Base-by-base conservation (phyloP, 2,797 vertebrate genomes). In the Takifugu ocellatus region DNA sequence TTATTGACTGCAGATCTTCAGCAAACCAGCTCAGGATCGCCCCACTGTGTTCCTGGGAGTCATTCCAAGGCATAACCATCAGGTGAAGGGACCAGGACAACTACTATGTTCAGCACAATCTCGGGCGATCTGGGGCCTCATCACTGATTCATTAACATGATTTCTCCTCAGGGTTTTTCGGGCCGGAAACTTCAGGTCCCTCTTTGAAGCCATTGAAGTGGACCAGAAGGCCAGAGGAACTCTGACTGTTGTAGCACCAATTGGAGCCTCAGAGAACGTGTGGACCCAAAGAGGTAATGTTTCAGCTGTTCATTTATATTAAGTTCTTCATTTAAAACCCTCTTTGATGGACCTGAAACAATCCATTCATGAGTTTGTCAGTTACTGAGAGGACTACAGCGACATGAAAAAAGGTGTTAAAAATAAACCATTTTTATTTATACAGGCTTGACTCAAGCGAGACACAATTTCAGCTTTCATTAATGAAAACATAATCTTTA, bases 1-100 rank as follows among this genome's bases (percentile, higher is more conserved):
- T 16, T 99, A 99, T 72, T 89, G 99, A 69, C 94, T 99, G 31
- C 97, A 99, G 81, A 98, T 98, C 89, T 99, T 99, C 88, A 98
- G 95, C 63, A 99, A 98, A 63, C 96, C 97, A 0, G 81, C 98
- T 50, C 97, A 99, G 82, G 97, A 99, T 86, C 92, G 97, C 10
- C 97, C 97, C 60, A 99, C 97, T 0, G 90, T 99, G 54, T 99
- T 99, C 68, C 83, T 99, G 78, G 97, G 98, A 64, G 93, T 99
- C 70, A 99, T 99, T 70, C 96, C 98, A 87, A 92, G 97, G 72
- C 85, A 95, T 60, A 99, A 98, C 73, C 96, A 98, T 79, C 93
- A 98, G 93, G 97, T 98, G 61, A 82, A 74, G 46, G 14, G 26
- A 7, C 25, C 47, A 44, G 12, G 3, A 57, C 6, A 8, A 48